Evolutionary conservation across 1,140 invertebrate genomes (phyloP).

Genomic region (Caerostris extrusa): DNA sequence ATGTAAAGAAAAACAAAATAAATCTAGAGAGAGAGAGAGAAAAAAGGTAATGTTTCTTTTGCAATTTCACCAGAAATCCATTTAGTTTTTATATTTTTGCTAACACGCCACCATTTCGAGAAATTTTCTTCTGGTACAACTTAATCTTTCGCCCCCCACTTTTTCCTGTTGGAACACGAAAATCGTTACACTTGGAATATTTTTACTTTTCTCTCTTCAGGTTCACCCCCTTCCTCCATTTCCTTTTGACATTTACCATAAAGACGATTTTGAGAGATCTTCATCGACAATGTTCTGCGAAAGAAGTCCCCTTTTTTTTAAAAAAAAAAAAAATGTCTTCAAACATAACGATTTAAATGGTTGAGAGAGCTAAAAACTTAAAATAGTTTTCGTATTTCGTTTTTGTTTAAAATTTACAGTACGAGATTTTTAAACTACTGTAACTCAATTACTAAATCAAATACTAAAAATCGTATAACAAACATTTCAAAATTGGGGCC

Average conservation of each 20-base stretch:
- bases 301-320: background rate
- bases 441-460: too few species aligned
- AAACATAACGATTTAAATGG: too few species aligned
- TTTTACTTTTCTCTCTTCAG: background rate
- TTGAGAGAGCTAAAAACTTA: too few species aligned
- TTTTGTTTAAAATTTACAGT: too few species aligned
- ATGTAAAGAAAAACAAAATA: conserved; percentile 66
- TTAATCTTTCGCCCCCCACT: conserved; percentile 34
- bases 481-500: too few species aligned
- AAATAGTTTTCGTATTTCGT: too few species aligned
- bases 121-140: conserved; percentile 35
- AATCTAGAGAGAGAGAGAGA: background rate
- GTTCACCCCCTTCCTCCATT: background rate
- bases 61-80: conserved; percentile 65
- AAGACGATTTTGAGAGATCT: background rate
- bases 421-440: too few species aligned
- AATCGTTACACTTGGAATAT: conserved; percentile 6
- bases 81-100: conserved; percentile 56
- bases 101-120: conserved; percentile 44
- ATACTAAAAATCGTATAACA: too few species aligned
- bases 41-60: conserved; percentile 71
- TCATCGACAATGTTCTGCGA: background rate
- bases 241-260: background rate
- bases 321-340: too few species aligned
- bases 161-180: background rate